Evolutionary conservation across 2,888 invertebrate species (phyloP).

Genomic region (Cotesia congregata): DNA sequence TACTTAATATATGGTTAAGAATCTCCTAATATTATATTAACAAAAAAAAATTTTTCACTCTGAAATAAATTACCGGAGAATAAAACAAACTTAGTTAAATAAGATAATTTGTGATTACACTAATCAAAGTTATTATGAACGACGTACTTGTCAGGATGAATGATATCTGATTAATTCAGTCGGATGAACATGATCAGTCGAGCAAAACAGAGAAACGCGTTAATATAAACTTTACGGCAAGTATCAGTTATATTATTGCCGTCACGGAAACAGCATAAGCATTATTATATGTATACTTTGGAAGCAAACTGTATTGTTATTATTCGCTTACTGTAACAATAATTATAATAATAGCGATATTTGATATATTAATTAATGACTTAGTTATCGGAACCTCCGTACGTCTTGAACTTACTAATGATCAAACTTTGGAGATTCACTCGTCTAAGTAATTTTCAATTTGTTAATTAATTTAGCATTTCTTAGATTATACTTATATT

Average conservation of each 20-base stretch:
- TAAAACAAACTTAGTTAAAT: not conserved
- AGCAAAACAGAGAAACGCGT: not conserved
- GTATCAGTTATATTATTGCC: not conserved
- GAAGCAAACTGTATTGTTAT: not conserved
- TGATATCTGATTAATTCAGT: not conserved
- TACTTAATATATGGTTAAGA: too few species aligned
- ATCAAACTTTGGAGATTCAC: slow-evolving; percentile 16
- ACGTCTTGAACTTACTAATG: slow-evolving; percentile 22
- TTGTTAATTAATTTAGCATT: not conserved
- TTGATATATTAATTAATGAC: not conserved
- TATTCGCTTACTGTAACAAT: not conserved
- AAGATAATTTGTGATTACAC: not conserved
- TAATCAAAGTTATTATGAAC: not conserved
- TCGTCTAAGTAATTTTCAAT: not conserved
- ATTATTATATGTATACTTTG: not conserved
- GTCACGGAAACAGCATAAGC: not conserved
- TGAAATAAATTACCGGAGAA: not conserved
- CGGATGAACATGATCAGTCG: not conserved
- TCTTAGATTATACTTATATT: not conserved
- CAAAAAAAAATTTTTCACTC: too few species aligned
- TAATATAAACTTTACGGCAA: not conserved
- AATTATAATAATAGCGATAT: slow-evolving; percentile 1
- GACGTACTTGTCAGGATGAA: not conserved
- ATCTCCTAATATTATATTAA: too few species aligned
- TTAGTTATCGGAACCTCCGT: not conserved